These are phyloP conservation scores for Progne subis DNA, from an alignment of 2,113 vertebrate genomes.

Conservation along the genomic window DNA sequence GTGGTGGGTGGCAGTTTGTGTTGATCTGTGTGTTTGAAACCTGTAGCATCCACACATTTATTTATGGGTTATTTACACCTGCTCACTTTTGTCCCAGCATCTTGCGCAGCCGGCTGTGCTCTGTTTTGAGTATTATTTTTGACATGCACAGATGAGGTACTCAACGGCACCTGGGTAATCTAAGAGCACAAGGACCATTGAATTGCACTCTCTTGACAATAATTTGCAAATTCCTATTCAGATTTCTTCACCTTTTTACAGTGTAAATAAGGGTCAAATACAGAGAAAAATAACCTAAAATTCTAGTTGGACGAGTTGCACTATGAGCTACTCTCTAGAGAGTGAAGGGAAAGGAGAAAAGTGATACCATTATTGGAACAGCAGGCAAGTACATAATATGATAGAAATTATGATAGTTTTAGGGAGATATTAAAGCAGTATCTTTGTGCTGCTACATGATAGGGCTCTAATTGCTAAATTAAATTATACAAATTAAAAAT, in stretches of 20 bases:
- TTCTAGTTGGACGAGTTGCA: fast-evolving
- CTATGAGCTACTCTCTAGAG: fast-evolving
- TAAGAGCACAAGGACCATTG: neutral
- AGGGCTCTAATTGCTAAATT: neutral
- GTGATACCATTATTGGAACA: neutral
- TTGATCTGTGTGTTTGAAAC: neutral
- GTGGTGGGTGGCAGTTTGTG: fast-evolving
- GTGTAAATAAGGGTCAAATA: neutral
- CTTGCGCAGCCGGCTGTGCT: neutral
- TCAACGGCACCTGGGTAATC: neutral
- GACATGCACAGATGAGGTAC: neutral
- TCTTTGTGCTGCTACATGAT: neutral
- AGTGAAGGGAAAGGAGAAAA: neutral
- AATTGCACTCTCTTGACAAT: neutral
- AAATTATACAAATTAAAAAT: slow-evolving; percentile 7
- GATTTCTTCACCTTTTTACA: neutral
- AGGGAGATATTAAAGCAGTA: neutral
- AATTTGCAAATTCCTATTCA: neutral
- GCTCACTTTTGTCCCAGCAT: neutral
- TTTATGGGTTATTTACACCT: neutral
- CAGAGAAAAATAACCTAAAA: neutral
- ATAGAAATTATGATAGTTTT: neutral
- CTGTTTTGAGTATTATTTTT: neutral
- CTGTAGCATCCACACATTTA: neutral
- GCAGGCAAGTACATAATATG: neutral